phyloP scores from a whole-genome alignment of 2,888 invertebrate genomes.

The Leucania comma region DNA sequence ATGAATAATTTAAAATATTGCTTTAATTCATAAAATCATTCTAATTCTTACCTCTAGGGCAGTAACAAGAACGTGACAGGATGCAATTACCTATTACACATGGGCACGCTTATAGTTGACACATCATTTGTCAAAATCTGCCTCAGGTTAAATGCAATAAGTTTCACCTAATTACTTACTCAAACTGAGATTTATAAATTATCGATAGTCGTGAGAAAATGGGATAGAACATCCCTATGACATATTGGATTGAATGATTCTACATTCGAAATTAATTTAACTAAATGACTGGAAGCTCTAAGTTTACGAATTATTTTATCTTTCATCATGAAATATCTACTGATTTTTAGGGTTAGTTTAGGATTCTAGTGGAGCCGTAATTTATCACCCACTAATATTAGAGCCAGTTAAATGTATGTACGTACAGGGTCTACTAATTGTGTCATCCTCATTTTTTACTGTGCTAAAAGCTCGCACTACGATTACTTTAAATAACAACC shows the following conservation, averaged over 20 bases:
- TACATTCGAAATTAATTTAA: background rate
- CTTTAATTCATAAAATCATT: background rate
- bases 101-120: background rate
- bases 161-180: background rate
- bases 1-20: background rate
- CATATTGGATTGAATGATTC: background rate
- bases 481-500: no score
- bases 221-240: background rate
- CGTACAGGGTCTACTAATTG: no score
- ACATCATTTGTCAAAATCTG: conserved; percentile 25
- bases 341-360: background rate
- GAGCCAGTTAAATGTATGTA: no score
- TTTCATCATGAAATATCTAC: no score
- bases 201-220: conserved; percentile 2
- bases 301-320: no score
- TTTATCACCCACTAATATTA: no score
- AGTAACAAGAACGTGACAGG: conserved; percentile 11
- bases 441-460: no score
- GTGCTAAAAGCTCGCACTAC: no score
- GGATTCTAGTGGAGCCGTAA: background rate
- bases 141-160: conserved; percentile 4
- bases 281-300: no score
- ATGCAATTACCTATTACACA: conserved; percentile 28
- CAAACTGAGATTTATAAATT: background rate
- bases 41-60: background rate